Conservation (phyloP, 1,140 invertebrate species). For the Trachymyrmex septentrionalis region DNA sequence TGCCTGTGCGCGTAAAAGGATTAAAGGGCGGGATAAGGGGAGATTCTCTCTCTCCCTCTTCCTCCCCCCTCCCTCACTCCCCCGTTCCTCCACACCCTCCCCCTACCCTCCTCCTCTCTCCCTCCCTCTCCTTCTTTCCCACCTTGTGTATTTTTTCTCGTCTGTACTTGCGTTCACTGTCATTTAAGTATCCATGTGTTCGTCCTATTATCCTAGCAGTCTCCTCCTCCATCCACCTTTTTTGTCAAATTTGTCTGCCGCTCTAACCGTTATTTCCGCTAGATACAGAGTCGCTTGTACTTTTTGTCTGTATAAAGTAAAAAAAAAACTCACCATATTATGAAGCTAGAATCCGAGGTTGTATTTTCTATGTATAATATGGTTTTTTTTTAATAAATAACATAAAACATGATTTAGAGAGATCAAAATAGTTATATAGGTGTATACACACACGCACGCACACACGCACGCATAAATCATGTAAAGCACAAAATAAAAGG, state of each 20-base stretch:
- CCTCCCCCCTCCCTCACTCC: no score
- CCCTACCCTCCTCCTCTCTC: no score
- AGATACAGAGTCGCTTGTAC: neutral
- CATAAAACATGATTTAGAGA: no score
- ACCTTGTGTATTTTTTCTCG: no score
- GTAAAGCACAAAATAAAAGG: neutral
- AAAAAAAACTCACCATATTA: neutral
- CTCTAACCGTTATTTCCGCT: conserved; percentile 32
- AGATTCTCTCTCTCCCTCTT: no score
- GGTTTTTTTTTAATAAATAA: no score
- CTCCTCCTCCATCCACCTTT: conserved; percentile 7
- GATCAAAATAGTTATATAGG: no score
- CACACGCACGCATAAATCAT: no score
- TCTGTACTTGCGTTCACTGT: no score
- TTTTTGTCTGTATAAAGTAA: conserved; percentile 60
- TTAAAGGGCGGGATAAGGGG: conserved; percentile 56
- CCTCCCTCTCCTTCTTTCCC: no score
- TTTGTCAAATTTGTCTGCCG: conserved; percentile 60
- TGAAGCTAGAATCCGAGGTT: neutral
- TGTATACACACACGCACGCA: no score
- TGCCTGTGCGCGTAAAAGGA: conserved; percentile 46
- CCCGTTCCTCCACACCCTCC: no score
- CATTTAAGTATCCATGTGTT: conserved; percentile 24
- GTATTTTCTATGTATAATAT: conserved; percentile 10
- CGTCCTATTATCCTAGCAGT: conserved; percentile 58